Evolutionary conservation across 2,797 vertebrate genomes (phyloP), one percentile per base, ranked within the genome.

Genomic region (Amphiprion clarkii): DNA sequence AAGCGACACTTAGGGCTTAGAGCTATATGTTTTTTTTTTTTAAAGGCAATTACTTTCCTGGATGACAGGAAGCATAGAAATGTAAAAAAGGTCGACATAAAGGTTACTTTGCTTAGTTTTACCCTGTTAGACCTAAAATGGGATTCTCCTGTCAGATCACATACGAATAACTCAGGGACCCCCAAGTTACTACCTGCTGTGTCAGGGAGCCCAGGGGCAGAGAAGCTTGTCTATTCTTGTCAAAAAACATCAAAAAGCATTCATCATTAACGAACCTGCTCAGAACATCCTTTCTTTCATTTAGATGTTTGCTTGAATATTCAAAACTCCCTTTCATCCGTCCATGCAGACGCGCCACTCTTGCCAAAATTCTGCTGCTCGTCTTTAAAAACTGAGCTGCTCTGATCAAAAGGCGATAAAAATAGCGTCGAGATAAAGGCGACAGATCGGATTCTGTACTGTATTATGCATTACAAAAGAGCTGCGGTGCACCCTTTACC

Each of bases 321-420:
- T 85, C 60, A 71, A 61, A 79, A 78, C 69, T 42, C 44, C 56
- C 81, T 91, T 92, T 91, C 76, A 90, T 90, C 85, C 9, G 74
- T 68, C 83, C 62, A 53, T 70, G 59, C 49, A 46, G 60, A 55
- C 1, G 17, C 78, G 88, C 88, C 84, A 78, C 25, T 87, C 78
- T 69, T 69, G 74, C 77, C 57, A 36, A 84, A 86, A 79, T 76
- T 78, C 40, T 14, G 52, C 68, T 29, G 54, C 61, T 68, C 16
- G 11, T 78, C 78, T 85, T 79, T 59, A 68, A 75, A 79, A 88
- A 70, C 67, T 9, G 46, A 79, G 78, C 84, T 42, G 48, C 81
- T 78, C 53, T 83, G 82, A 92, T 89, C 78, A 88, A 85, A 87
- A 84, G 78, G 25, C 13, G 73, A 82, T 81, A 74, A 84, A 91